A percentile compares a stretch with the other conserved stretches of the same genome.
These are phyloP conservation scores for Phytoseiulus persimilis DNA, from an alignment of 2,888 invertebrate species.

Conservation along the genomic window DNA sequence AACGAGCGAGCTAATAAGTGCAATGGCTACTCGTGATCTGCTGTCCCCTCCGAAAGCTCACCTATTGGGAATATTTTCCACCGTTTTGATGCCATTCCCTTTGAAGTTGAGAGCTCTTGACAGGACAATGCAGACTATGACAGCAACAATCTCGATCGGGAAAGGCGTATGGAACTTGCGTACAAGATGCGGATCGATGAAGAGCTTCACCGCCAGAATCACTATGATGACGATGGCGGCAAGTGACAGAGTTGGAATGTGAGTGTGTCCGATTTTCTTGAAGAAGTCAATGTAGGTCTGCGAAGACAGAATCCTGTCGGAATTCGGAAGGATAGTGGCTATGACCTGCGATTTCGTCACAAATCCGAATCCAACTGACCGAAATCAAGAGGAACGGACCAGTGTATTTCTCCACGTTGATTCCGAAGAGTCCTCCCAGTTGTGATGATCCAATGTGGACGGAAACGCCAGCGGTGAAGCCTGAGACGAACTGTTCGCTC, in stretches of 20 bases:
- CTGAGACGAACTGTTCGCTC: constrained; percentile 50
- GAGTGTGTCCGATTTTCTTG: neutral
- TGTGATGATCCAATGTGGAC: constrained; percentile 52
- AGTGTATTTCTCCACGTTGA: constrained; percentile 46
- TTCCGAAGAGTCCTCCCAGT: constrained; percentile 51
- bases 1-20: no score
- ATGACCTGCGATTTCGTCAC: no score
- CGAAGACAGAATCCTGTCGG: no score
- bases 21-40: no score
- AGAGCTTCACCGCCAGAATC: constrained; percentile 17
- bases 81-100: constrained; percentile 43
- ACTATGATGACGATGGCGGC: neutral
- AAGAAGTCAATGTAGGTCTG: constrained; percentile 34
- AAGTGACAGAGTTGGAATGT: neutral
- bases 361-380: no score
- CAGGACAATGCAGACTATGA: constrained; percentile 50
- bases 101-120: constrained; percentile 45
- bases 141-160: constrained; percentile 51
- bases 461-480: constrained; percentile 52
- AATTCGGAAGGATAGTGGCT: no score
- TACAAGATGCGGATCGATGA: constrained; percentile 16
- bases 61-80: constrained; percentile 46
- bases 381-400: constrained; percentile 22
- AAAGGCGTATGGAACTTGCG: constrained; percentile 15
- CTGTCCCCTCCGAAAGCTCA: no score